Base-by-base conservation (phyloP, 2,888 invertebrate species). In the Thalpophila matura region DNA sequence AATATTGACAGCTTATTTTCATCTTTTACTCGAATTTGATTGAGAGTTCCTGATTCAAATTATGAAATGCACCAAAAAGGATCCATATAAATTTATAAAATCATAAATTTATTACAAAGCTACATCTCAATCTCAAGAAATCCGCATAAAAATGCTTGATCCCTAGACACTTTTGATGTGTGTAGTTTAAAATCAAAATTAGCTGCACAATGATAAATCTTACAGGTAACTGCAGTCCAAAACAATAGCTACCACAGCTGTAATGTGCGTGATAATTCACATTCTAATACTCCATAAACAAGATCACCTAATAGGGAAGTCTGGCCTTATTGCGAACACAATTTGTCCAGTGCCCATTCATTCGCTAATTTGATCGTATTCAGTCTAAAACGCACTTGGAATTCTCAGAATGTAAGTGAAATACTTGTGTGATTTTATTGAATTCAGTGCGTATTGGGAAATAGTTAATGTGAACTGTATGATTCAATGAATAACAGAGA, bases 291-390 rank as follows among this genome's bases (percentile, higher is more conserved):
- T 33, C 59, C 54, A 50, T 57, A 60, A 67, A 58, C 42, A 40
- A 46, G 47, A 68, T 50, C 47, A 54, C 80, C 77, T 56, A 49
- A 76, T 66, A 72, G 29, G 77, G 57, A 58, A 53, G 26, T n/a
- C 31, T 47, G 37, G 31, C 61, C 64, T 61, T 77, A 79, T 61
- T 72, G 14, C 42, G 29, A 61, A 66, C 56, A 66, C 61, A 73
- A 80, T 80, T 73, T 73, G 69, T 77, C 80, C 33, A 69, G 26
- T 18, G 20, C 26, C 62, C 46, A 75, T 75, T 76, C 55, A 66
- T 45, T 60, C 33, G 64, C 64, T 74, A 74, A 75, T 77, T 71
- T 77, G 60, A 50, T 42, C 57, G 60, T 53, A 68, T 59, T 72
- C 37, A 59, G 33, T 58, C 31, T 7, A 40, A 67, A 74, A 63